These are phyloP conservation scores for Zaprionus lachaisei DNA, from an alignment of 1,140 invertebrate species.

Conservation along the genomic window DNA sequence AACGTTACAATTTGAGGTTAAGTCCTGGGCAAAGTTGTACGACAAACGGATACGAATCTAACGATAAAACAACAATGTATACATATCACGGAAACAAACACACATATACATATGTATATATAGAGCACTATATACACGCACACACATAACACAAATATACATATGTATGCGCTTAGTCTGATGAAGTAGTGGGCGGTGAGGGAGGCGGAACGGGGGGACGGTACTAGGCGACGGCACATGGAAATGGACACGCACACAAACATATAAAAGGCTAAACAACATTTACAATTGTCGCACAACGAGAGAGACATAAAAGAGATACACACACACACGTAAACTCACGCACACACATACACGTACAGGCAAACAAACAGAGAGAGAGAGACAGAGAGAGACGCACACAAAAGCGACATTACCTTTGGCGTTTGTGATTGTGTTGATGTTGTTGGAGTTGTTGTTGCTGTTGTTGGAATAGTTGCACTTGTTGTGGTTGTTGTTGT, in stretches of 20 bases:
- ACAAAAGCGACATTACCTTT: constrained; percentile 77
- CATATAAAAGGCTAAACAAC: constrained; percentile 40
- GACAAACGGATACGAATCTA: constrained; percentile 29
- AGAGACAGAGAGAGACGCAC: constrained; percentile 33
- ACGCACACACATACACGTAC: constrained; percentile 11
- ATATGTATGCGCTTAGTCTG: constrained; percentile 16
- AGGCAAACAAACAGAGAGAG: constrained; percentile 12
- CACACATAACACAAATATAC: constrained; percentile 15
- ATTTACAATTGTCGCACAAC: constrained; percentile 52
- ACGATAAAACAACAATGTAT: constrained; percentile 35
- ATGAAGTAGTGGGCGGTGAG: neutral
- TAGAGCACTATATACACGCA: constrained; percentile 15
- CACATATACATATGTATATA: neutral
- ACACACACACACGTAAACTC: constrained; percentile 35
- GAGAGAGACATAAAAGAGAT: constrained; percentile 26
- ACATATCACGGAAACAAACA: constrained; percentile 12
- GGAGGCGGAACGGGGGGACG: neutral
- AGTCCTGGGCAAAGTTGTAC: constrained; percentile 31
- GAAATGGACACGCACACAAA: constrained; percentile 32
- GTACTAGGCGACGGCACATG: constrained; percentile 22
- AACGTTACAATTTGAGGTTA: constrained; percentile 28
- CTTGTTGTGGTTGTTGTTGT: constrained; percentile 51
- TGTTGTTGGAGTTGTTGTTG: constrained; percentile 56
- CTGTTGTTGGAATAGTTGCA: constrained; percentile 63
- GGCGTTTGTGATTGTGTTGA: constrained; percentile 71